Percentiles rank a stretch among this genome's conserved stretches.
Evolutionary conservation across 2,888 invertebrate genomes (phyloP).

Genomic region (Byasa hedistus): DNA sequence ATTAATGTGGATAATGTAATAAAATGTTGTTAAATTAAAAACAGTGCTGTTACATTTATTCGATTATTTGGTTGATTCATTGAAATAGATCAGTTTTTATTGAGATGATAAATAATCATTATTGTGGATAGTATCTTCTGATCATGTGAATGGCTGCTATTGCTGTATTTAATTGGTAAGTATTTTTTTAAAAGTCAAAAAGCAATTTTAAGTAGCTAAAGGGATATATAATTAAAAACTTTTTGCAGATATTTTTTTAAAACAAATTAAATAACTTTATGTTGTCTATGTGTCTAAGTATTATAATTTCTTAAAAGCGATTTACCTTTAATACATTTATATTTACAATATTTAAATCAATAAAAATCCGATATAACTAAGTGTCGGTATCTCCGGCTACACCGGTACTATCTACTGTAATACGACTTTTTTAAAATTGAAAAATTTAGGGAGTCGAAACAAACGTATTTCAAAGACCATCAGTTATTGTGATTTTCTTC

Average conservation of each 20-base stretch:
- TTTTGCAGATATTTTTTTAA: no score
- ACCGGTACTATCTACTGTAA: constrained; percentile 37
- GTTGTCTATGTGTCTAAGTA: background rate
- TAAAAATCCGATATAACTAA: constrained; percentile 30
- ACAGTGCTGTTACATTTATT: no score
- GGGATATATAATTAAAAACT: no score
- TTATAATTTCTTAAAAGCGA: background rate
- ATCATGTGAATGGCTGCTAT: background rate
- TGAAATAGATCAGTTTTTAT: no score
- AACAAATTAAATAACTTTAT: no score
- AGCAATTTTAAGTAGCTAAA: no score
- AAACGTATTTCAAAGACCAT: constrained; percentile 36
- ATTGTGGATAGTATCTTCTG: no score
- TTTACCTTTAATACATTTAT: constrained; percentile 5
- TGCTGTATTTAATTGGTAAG: background rate
- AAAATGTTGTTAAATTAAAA: no score
- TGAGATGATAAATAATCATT: no score
- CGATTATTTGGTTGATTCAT: no score
- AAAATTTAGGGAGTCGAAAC: constrained; percentile 79
- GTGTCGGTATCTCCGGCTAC: constrained; percentile 38
- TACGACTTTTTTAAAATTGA: constrained; percentile 67
- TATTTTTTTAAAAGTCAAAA: background rate
- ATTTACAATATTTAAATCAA: constrained; percentile 32
- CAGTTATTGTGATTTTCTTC: constrained; percentile 23
- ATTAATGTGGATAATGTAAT: no score